Percentiles rank a stretch among this genome's conserved stretches.
phyloP scores from a whole-genome alignment of 2,888 invertebrate genomes.

The Melanargia galathea region DNA sequence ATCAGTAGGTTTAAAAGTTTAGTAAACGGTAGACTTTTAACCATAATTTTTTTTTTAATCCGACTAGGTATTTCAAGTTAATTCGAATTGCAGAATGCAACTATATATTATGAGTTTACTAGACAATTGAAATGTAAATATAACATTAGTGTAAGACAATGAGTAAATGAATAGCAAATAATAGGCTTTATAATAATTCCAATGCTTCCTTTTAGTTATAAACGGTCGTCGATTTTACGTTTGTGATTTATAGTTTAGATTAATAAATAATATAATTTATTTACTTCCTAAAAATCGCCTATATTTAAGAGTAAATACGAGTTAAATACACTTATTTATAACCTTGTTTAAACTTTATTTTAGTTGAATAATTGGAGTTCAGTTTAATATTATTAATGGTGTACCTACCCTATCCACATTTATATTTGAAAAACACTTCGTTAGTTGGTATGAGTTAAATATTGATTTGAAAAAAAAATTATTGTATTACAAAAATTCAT shows the following conservation, averaged over 20 bases:
- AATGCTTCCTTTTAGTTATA: conserved; percentile 53
- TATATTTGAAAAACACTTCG: too few species aligned
- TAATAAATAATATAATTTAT: conserved; percentile 4
- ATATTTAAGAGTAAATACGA: not conserved
- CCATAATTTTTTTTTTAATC: too few species aligned
- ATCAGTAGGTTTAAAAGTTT: too few species aligned
- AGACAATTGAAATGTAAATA: conserved; percentile 30
- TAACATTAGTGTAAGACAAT: conserved; percentile 12
- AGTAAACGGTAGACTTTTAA: too few species aligned
- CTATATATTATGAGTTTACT: not conserved
- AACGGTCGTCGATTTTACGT: conserved; percentile 40
- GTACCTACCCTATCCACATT: too few species aligned
- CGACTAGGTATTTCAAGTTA: not conserved
- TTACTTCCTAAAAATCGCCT: not conserved
- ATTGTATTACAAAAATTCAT: too few species aligned
- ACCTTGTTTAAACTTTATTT: not conserved
- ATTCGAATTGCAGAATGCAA: not conserved
- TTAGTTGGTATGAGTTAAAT: not conserved
- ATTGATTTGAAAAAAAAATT: not conserved
- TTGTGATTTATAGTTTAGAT: conserved; percentile 49
- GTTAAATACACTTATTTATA: not conserved
- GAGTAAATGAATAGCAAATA: conserved; percentile 13
- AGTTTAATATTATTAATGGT: too few species aligned
- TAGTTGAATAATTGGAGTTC: too few species aligned
- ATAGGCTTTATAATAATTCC: conserved; percentile 59